phyloP scores from a whole-genome alignment of 2,113 vertebrate species.

The Circaetus gallicus region DNA sequence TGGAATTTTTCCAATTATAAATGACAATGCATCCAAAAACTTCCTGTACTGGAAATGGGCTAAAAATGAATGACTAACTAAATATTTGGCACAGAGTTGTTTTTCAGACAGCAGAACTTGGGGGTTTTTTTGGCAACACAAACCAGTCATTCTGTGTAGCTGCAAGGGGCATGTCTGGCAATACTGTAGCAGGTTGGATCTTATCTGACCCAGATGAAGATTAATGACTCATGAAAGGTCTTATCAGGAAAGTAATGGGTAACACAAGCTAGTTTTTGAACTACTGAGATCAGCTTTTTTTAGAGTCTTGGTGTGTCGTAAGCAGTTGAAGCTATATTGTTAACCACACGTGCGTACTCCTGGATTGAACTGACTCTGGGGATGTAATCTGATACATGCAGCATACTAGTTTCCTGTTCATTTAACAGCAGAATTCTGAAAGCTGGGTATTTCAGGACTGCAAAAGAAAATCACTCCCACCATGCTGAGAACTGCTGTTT shows the following conservation, averaged over 20 bases:
- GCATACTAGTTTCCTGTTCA: slow-evolving; percentile 7
- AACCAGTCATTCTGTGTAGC: not conserved
- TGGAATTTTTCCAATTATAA: slow-evolving; percentile 10
- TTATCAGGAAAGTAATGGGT: slow-evolving; percentile 38
- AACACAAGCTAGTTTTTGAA: slow-evolving; percentile 17
- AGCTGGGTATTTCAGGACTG: not conserved
- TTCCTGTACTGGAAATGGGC: slow-evolving; percentile 21
- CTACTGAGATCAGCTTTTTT: slow-evolving; percentile 50
- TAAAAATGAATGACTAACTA: slow-evolving; percentile 43
- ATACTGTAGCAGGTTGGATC: not conserved
- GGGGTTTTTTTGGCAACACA: not conserved
- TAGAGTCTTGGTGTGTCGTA: not conserved
- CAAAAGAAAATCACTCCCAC: not conserved
- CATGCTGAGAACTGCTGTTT: not conserved
- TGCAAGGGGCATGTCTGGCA: not conserved
- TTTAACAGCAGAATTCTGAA: slow-evolving; percentile 19
- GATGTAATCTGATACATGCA: slow-evolving; percentile 8
- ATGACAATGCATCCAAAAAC: slow-evolving; percentile 10
- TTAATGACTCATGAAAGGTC: slow-evolving; percentile 42
- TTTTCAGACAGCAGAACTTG: slow-evolving; percentile 18
- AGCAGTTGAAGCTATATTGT: not conserved
- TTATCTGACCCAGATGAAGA: slow-evolving; percentile 40
- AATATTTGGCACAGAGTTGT: not conserved
- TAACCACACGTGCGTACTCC: not conserved
- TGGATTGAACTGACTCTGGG: slow-evolving; percentile 8